Percentiles rank a stretch among this genome's conserved stretches.
phyloP scores from a whole-genome alignment of 2,888 invertebrate genomes.

The Hedychridium roseum region DNA sequence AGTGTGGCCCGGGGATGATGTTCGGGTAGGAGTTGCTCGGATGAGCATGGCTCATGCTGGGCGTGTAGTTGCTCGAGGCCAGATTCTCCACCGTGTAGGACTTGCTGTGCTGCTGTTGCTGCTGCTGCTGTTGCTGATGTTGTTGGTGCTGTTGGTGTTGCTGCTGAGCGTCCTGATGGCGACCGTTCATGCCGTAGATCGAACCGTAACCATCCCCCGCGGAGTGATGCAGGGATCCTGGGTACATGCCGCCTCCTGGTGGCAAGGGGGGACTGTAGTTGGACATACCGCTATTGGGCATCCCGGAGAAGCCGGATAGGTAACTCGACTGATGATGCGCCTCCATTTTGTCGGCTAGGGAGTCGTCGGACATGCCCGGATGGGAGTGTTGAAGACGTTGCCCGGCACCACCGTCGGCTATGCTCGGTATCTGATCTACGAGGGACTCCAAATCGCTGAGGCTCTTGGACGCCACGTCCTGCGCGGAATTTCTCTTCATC shows the following conservation, averaged over 20 bases:
- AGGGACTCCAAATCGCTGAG: constrained; percentile 87
- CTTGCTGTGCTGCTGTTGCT: constrained; percentile 56
- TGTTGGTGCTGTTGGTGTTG: constrained; percentile 44
- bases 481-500: constrained; percentile 60
- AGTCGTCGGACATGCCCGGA: constrained; percentile 50
- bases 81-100: constrained; percentile 63
- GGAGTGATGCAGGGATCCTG: constrained; percentile 49
- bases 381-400: constrained; percentile 55
- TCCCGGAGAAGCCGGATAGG: constrained; percentile 38
- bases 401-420: constrained; percentile 74
- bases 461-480: constrained; percentile 86
- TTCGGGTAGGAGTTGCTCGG: constrained; percentile 59
- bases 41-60: constrained; percentile 52
- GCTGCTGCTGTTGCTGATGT: constrained; percentile 47
- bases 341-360: constrained; percentile 54
- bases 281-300: constrained; percentile 44
- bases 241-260: constrained; percentile 49
- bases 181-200: constrained; percentile 52
- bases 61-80: constrained; percentile 62
- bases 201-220: constrained; percentile 53
- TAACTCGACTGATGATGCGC: constrained; percentile 49
- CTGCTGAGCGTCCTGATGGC: constrained; percentile 44
- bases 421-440: constrained; percentile 90
- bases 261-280: constrained; percentile 58
- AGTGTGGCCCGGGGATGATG: constrained; percentile 61